Evolutionary conservation across 64 coral and sea anemone genomes (phyloP).

Genomic region (Montipora foliosa): DNA sequence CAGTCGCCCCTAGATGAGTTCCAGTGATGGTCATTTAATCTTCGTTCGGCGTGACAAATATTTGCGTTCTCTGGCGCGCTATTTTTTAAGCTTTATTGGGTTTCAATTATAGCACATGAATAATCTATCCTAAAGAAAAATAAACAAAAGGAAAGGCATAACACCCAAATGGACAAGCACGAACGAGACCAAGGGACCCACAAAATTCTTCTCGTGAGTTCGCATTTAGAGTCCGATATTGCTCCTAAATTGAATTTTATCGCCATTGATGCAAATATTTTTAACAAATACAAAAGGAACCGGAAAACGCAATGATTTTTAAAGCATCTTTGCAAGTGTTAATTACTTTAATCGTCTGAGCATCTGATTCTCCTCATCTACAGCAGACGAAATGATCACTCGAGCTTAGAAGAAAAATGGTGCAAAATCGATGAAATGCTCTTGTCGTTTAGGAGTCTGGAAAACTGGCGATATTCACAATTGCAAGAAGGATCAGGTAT

Average conservation of each 20-base stretch:
- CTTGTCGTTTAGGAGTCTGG: not conserved
- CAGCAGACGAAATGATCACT: not conserved
- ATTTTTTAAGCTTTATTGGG: not conserved
- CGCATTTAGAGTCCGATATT: not conserved
- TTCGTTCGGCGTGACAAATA: not conserved
- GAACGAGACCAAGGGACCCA: no score
- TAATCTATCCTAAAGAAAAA: no score
- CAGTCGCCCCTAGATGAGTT: no score
- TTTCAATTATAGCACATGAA: no score
- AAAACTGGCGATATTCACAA: not conserved
- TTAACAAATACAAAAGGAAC: not conserved
- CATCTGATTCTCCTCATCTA: not conserved
- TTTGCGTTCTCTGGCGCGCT: not conserved
- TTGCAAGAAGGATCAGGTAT: not conserved
- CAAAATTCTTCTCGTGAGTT: no score
- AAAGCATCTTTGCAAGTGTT: constrained; percentile 24
- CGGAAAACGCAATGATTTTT: constrained; percentile 3
- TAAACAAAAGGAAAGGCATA: no score
- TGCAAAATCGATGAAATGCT: not conserved
- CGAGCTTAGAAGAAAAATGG: not conserved
- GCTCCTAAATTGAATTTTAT: not conserved
- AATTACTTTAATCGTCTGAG: not conserved
- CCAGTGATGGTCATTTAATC: no score
- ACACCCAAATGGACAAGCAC: no score
- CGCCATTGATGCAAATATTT: not conserved